These are phyloP conservation scores for Unio pictorum DNA, from an alignment of 2,888 invertebrate species.

Conservation along the genomic window DNA sequence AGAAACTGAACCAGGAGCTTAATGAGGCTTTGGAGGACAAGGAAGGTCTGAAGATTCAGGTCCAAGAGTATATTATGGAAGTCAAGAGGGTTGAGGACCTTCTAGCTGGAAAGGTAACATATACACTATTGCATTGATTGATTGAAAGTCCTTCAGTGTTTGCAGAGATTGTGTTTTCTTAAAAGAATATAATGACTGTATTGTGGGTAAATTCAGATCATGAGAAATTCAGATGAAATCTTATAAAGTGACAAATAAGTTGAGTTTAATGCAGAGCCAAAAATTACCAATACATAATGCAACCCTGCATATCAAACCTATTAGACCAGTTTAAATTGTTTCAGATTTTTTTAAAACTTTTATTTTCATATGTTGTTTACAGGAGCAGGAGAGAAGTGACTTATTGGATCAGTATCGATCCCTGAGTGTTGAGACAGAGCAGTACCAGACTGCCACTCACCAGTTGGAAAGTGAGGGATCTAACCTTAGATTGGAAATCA, in stretches of 20 bases:
- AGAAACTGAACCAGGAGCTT: slow-evolving; percentile 65
- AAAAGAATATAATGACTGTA: neutral
- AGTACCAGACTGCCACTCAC: slow-evolving; percentile 67
- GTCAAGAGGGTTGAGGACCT: slow-evolving; percentile 69
- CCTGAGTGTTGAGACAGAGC: slow-evolving; percentile 68
- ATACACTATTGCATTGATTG: neutral
- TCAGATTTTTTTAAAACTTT: too few relatives aligned
- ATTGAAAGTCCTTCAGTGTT: neutral
- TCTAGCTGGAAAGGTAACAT: slow-evolving; percentile 64
- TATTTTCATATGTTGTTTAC: slow-evolving; percentile 10
- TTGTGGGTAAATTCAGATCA: too few relatives aligned
- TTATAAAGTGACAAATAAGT: too few relatives aligned
- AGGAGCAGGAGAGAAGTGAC: slow-evolving; percentile 69
- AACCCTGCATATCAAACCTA: too few relatives aligned
- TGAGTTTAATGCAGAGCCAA: too few relatives aligned
- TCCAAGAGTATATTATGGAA: slow-evolving; percentile 71
- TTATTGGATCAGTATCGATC: slow-evolving; percentile 70
- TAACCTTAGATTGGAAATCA: slow-evolving; percentile 68
- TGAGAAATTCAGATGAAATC: too few relatives aligned
- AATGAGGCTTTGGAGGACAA: slow-evolving; percentile 67
- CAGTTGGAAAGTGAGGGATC: slow-evolving; percentile 71
- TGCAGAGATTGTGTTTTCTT: neutral
- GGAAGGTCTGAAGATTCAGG: slow-evolving; percentile 65
- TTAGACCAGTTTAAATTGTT: too few relatives aligned
- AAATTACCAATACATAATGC: too few relatives aligned